A percentile compares a stretch with the other conserved stretches of the same genome.
phyloP scores from a whole-genome alignment of 2,888 invertebrate genomes.

The Eudasyphora cyanicolor region DNA sequence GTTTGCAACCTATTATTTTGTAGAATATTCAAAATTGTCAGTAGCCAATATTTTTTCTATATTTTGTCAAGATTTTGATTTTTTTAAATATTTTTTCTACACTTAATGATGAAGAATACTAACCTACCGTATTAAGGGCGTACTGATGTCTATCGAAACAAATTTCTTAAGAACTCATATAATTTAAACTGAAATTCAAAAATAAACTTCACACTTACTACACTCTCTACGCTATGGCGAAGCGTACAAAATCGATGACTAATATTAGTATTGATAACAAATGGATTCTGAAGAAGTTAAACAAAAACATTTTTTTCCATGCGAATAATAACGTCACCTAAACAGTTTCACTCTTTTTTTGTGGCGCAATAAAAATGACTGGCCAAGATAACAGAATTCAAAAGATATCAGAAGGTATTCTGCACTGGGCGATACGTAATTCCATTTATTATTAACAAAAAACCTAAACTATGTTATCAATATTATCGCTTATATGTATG shows the following conservation, averaged over 20 bases:
- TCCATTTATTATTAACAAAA: neutral
- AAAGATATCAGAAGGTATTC: no score
- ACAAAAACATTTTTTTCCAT: neutral
- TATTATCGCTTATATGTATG: neutral
- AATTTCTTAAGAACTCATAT: no score
- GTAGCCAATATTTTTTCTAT: no score
- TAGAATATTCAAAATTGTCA: no score
- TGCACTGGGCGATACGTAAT: neutral
- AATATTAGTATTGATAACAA: neutral
- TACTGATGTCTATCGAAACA: no score
- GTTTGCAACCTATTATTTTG: no score
- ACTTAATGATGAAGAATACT: neutral
- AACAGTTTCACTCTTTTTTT: neutral
- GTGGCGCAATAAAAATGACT: neutral
- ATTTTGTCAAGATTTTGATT: no score
- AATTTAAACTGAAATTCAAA: neutral
- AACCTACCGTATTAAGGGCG: neutral
- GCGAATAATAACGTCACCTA: constrained; percentile 1
- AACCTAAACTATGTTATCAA: neutral
- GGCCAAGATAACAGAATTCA: neutral
- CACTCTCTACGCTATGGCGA: neutral
- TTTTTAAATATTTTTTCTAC: neutral
- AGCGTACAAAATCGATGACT: neutral
- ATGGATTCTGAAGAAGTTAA: neutral
- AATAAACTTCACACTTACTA: no score